phyloP scores from a whole-genome alignment of 2,888 invertebrate species.

The Phorcus lineatus region DNA sequence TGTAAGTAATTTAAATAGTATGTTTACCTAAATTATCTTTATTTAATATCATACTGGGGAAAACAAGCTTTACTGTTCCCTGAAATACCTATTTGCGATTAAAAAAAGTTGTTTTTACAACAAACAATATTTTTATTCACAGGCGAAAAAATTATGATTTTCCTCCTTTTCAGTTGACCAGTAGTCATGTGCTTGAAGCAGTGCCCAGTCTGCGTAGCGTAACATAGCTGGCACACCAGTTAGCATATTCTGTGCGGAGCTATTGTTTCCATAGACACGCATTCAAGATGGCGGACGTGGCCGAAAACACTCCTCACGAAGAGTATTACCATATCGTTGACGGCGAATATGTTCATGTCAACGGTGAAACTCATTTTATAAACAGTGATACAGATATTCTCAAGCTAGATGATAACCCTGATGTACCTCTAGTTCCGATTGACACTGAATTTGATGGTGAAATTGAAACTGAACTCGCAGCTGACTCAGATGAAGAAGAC shows the following conservation, averaged over 20 bases:
- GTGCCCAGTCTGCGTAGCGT: no score
- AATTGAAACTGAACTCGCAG: conserved; percentile 42
- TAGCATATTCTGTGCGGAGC: conserved; percentile 32
- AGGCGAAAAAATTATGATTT: no score
- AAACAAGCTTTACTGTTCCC: no score
- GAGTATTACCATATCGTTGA: conserved; percentile 45
- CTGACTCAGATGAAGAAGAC: conserved; percentile 50
- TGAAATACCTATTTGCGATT: no score
- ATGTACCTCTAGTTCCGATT: conserved; percentile 43
- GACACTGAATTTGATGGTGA: conserved; percentile 38
- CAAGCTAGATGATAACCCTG: conserved; percentile 57
- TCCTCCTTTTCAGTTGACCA: no score
- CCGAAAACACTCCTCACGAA: conserved; percentile 34
- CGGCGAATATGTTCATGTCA: conserved; percentile 51
- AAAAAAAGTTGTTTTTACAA: no score
- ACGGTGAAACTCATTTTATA: conserved; percentile 52
- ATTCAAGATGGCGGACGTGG: conserved; percentile 55
- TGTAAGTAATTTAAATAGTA: no score
- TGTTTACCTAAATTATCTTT: no score
- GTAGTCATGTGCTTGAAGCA: no score
- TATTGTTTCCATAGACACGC: conserved; percentile 42
- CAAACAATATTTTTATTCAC: no score
- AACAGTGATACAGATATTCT: conserved; percentile 64
- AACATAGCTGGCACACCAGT: background rate
- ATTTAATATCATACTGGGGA: no score